Base-by-base conservation (phyloP, 2,888 invertebrate genomes). In the Autographa pulchrina region DNA sequence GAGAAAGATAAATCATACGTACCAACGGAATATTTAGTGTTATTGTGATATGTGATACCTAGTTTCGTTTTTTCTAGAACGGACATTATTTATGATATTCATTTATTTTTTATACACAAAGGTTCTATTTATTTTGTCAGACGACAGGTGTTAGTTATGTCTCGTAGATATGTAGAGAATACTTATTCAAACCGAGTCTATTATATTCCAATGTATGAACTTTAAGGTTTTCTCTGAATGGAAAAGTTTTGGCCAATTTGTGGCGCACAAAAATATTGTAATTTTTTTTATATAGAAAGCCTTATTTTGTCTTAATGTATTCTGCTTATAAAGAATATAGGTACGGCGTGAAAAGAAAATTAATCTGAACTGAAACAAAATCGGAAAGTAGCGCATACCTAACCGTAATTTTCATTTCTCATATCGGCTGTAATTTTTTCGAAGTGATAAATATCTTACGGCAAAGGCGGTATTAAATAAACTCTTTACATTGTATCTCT, bases 1-100 rank as follows among this genome's bases (percentile, higher is more conserved):
- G 48, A 52, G 14, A 61, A 69, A 58, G 75, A 81, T 80, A 69
- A 78, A 78, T 81, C 62, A 64, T 66, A 66, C 62, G 63, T 32
- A 18, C 25, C 18, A 31, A 65, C 58, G 9, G 41, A 56, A 66
- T 78, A 69, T 76, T 65, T 35, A 54, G 43, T 65, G 32, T 25
- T 6, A 11, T 62, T 59, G 14, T 38, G 56, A 62, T 43, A 52
- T 59, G 14, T 38, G 56, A 62, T 43, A 52, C 43, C 14, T 54
- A 43, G 14, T 32, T 32, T 13, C 8, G 7, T 32, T 31, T 18
- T 16, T 13, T 35, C 18, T 14, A 32, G 13, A 32, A 20, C 11
- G 48, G 31, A 62, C 16, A 2, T 25, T 41, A 14, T 41, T 25
- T 43, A 25, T 25, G 25, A 25, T 25, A 25, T 25, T 25, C 25